phyloP scores from a whole-genome alignment of 2,797 vertebrate species.

The Alfaro cultratus region DNA sequence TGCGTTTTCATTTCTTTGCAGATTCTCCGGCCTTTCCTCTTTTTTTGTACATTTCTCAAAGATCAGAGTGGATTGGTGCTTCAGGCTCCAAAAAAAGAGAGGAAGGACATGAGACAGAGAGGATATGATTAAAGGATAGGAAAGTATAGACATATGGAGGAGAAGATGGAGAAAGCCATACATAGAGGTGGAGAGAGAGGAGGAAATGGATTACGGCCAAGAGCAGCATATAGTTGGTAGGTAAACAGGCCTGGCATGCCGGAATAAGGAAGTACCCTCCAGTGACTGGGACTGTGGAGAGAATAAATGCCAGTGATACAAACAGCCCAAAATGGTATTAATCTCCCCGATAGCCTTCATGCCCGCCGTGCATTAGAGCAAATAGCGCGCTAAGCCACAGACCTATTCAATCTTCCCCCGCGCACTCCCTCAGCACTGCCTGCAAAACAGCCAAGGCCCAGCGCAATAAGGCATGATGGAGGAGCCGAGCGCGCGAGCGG shows the following conservation, averaged over 20 bases:
- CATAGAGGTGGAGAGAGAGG: background rate
- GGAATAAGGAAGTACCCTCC: conserved; percentile 67
- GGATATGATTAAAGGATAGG: conserved; percentile 22
- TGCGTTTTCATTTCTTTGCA: conserved; percentile 37
- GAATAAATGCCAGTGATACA: conserved; percentile 80
- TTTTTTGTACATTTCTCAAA: conserved; percentile 21
- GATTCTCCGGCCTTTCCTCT: conserved; percentile 26
- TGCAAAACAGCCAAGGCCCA: conserved; percentile 67
- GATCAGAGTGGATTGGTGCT: conserved; percentile 3
- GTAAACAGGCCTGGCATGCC: conserved; percentile 54
- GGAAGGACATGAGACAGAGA: conserved; percentile 21
- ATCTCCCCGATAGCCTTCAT: conserved; percentile 78
- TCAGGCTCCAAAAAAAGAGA: conserved; percentile 23
- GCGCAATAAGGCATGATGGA: conserved; percentile 77
- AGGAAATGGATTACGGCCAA: conserved; percentile 24
- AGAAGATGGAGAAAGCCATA: conserved; percentile 9
- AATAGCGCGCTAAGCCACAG: conserved; percentile 70
- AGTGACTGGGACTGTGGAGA: conserved; percentile 68
- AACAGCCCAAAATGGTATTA: conserved; percentile 76
- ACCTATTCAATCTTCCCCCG: conserved; percentile 72
- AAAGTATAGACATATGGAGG: conserved; percentile 23
- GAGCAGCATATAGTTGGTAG: conserved; percentile 42
- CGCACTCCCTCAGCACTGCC: conserved; percentile 57
- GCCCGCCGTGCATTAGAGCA: conserved; percentile 73
- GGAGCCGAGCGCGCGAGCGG: conserved; percentile 43